These are phyloP conservation scores for Morone saxatilis DNA, from an alignment of 2,113 vertebrate species.

Conservation along the genomic window DNA sequence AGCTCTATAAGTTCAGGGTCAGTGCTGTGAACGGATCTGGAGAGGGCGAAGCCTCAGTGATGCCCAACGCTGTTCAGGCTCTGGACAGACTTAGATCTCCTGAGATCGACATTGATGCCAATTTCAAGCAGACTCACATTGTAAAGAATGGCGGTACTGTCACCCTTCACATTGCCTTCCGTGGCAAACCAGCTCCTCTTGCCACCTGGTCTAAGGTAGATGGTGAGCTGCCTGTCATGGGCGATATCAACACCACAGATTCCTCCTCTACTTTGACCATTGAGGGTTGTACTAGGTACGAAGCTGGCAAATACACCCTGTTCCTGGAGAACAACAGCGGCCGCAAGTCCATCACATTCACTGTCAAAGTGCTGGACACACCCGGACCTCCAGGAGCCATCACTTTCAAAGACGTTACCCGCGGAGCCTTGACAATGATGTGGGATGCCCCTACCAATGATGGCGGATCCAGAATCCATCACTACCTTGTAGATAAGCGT, in stretches of 20 bases:
- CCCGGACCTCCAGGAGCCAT: constrained; percentile 95
- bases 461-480: constrained; percentile 93
- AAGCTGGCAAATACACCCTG: constrained; percentile 96
- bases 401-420: constrained; percentile 95
- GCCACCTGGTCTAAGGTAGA: constrained; percentile 93
- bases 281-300: constrained; percentile 94
- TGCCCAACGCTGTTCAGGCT: constrained; percentile 89
- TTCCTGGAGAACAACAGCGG: constrained; percentile 97
- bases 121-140: constrained; percentile 96
- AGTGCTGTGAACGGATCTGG: constrained; percentile 94
- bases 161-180: constrained; percentile 90
- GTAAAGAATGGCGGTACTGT: constrained; percentile 93
- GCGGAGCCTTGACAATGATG: constrained; percentile 92
- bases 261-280: constrained; percentile 93
- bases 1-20: constrained; percentile 97
- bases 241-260: constrained; percentile 94
- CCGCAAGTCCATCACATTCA: constrained; percentile 94
- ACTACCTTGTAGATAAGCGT: constrained; percentile 94
- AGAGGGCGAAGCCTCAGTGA: constrained; percentile 92
- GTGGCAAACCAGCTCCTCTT: constrained; percentile 93
- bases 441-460: constrained; percentile 96
- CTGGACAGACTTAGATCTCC: constrained; percentile 93
- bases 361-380: constrained; percentile 95
- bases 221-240: constrained; percentile 91
- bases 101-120: constrained; percentile 94